Base-by-base conservation (phyloP, 53 echinoderm and acorn worm genomes). In the Pentamera pediparva region DNA sequence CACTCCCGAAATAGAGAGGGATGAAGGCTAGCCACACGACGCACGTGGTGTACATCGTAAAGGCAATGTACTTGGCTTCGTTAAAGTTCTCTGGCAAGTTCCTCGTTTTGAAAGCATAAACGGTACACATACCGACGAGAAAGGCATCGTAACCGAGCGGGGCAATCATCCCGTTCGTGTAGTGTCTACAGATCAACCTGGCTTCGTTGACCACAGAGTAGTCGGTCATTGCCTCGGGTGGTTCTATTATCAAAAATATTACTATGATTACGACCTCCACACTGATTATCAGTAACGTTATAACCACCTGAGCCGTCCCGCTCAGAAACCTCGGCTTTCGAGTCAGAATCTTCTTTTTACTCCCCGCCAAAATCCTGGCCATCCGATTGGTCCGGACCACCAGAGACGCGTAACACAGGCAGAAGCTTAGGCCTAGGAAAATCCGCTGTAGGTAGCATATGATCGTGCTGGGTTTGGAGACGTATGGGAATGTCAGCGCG, bases 11-110 rank as follows among this genome's bases (percentile, higher is more conserved):
- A 67, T 98, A 98, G 32, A 98, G 71, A 24, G 91, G 81, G 4
- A 98, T 79, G 53, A 98, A 92, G 11, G 98, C 98, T 34, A 98
- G 63, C 98, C 98, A 98, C n/a, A 98, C 86, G 19, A 98, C 84
- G 45, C 98, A 98, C 4, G 91, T 92, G 6, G 98, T 92, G 76
- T 98, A 98, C 98, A 98, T 98, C 32, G 98, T 98, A 52, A 98
- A 98, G 57, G 88, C 98, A 17, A 98, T 98, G 82, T 86, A 92
- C 53, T 92, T 91, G 15, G 98, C 98, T 62, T 98, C 98, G 86
- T 98, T 98, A 82, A 98, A 98, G 76, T 98, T 91, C 61, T 92
- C 89, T 2, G 98, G 98, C 0, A 98, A 78, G 58, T 98, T 98
- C 29, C 98, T 78, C 0, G 98, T 98, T 63, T 92, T 98, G 79